phyloP scores from a whole-genome alignment of 2,113 vertebrate species.

The Pyrgilauda ruficollis region DNA sequence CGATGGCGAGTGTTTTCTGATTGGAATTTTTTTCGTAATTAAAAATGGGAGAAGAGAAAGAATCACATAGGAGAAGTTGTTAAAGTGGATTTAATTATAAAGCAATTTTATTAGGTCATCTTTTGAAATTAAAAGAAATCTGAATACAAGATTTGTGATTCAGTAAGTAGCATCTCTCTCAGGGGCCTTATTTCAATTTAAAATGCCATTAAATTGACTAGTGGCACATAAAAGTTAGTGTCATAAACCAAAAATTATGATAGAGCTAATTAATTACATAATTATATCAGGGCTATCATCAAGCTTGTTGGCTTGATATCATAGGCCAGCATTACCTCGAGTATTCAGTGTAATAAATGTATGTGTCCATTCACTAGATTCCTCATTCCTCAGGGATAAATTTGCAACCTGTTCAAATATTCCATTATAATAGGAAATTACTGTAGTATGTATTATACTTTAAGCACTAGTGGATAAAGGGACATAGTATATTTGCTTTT shows the following conservation, averaged over 20 bases:
- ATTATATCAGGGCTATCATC: slow-evolving; percentile 24
- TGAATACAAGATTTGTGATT: slow-evolving; percentile 45
- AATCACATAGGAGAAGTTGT: slow-evolving; percentile 1
- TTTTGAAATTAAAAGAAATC: slow-evolving; percentile 61
- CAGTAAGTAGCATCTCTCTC: slow-evolving; percentile 40
- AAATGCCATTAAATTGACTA: slow-evolving; percentile 60
- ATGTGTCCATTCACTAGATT: slow-evolving; percentile 1
- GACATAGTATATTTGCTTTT: slow-evolving; percentile 17
- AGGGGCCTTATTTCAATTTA: slow-evolving; percentile 52
- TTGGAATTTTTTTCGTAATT: slow-evolving; percentile 4
- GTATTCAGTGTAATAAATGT: background rate
- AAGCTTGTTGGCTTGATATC: slow-evolving; percentile 1
- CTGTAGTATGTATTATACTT: background rate
- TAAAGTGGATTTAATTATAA: slow-evolving; percentile 57
- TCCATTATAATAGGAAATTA: slow-evolving; percentile 35
- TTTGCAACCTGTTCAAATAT: slow-evolving; percentile 19
- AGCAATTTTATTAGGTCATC: slow-evolving; percentile 64
- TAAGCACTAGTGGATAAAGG: background rate
- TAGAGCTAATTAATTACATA: slow-evolving; percentile 60
- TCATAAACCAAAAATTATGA: slow-evolving; percentile 64
- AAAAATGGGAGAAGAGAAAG: background rate
- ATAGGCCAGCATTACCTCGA: slow-evolving; percentile 1
- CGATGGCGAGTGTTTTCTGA: background rate
- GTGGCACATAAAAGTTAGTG: slow-evolving; percentile 49
- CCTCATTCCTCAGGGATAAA: slow-evolving; percentile 4